Evolutionary conservation across 2,797 vertebrate genomes (phyloP).

Genomic region (Oceanodroma leucorhoa): DNA sequence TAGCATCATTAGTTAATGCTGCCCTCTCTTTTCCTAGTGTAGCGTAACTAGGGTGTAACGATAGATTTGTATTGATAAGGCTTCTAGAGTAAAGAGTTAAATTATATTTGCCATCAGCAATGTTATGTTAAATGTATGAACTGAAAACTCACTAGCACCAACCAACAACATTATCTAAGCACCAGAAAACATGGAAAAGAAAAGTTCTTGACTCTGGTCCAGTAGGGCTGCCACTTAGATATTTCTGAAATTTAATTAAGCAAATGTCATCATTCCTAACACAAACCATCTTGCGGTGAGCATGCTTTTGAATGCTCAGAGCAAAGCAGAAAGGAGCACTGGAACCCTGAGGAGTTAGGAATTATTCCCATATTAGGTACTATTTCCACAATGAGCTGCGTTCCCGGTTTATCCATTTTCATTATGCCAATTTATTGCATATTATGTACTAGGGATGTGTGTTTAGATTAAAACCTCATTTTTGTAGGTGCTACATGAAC

Average conservation of each 20-base stretch:
- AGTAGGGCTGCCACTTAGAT: not conserved
- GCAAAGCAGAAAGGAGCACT: slow-evolving; percentile 11
- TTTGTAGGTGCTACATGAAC: not conserved
- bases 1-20: not conserved
- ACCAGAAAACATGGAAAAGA: not conserved
- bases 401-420: slow-evolving; percentile 9
- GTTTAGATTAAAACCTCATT: not conserved
- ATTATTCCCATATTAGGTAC: slow-evolving; percentile 45
- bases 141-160: not conserved
- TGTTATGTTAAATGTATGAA: not conserved
- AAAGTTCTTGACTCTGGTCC: not conserved
- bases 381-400: not conserved
- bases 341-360: slow-evolving; percentile 10
- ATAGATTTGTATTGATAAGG: not conserved
- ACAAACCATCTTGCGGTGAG: slow-evolving; percentile 1
- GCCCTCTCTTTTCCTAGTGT: not conserved
- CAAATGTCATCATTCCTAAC: slow-evolving; percentile 8
- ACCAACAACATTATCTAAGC: not conserved
- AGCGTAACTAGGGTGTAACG: not conserved
- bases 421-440: not conserved
- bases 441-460: not conserved
- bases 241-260: slow-evolving; percentile 51
- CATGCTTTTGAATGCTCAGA: slow-evolving; percentile 18
- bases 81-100: not conserved
- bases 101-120: not conserved